These are phyloP conservation scores for Ectemnius lituratus DNA, from an alignment of 2,888 invertebrate genomes.

Conservation along the genomic window DNA sequence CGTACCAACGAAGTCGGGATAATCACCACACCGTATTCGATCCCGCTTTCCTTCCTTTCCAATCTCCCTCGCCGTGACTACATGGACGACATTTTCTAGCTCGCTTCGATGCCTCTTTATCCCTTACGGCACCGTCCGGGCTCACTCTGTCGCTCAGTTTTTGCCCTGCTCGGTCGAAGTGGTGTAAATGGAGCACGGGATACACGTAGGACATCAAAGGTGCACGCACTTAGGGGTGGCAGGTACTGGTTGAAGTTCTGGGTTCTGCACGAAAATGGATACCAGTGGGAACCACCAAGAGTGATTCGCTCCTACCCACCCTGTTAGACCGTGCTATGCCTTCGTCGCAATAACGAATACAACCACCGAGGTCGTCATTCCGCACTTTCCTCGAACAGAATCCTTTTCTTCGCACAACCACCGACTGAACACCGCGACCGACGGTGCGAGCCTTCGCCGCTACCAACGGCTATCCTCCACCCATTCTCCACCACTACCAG, in stretches of 20 bases:
- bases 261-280: constrained; percentile 21
- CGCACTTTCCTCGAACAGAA: constrained; percentile 49
- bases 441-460: constrained; percentile 28
- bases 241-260: constrained; percentile 10
- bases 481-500: constrained; percentile 25
- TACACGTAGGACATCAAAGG: background rate
- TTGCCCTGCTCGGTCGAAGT: background rate
- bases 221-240: background rate
- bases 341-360: constrained; percentile 52
- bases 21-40: constrained; percentile 54
- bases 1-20: constrained; percentile 54
- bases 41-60: constrained; percentile 40
- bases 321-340: constrained; percentile 48
- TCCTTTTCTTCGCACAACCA: constrained; percentile 56
- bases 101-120: constrained; percentile 18
- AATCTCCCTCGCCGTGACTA: constrained; percentile 38
- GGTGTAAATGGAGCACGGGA: background rate
- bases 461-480: constrained; percentile 26
- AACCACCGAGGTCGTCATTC: constrained; percentile 10
- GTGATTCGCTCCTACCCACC: constrained; percentile 39
- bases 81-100: constrained; percentile 53
- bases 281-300: constrained; percentile 16
- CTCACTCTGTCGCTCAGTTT: background rate
- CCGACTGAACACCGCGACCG: constrained; percentile 56
- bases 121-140: constrained; percentile 20